These are phyloP conservation scores for Seriola aureovittata DNA, from an alignment of 2,113 vertebrate species.

Conservation along the genomic window DNA sequence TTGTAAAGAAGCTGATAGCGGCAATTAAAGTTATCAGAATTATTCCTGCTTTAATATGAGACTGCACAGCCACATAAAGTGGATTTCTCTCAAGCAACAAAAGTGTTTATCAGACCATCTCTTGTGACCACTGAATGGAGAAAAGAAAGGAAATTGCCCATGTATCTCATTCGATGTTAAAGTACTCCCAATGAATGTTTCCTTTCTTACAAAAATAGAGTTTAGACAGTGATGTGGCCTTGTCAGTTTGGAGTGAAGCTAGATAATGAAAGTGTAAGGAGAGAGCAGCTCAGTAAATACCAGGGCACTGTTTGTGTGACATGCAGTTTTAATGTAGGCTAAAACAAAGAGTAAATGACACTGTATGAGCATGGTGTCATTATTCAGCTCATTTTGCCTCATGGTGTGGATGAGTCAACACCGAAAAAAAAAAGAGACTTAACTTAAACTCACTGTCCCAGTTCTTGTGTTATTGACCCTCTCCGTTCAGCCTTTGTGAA, in stretches of 20 bases:
- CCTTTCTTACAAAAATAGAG: not conserved
- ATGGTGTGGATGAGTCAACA: conserved; percentile 33
- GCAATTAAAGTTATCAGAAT: not conserved
- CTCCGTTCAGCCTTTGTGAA: conserved; percentile 53
- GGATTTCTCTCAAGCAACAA: not conserved
- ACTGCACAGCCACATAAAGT: too few relatives aligned
- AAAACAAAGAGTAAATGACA: not conserved
- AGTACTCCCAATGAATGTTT: not conserved
- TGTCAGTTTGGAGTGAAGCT: too few relatives aligned
- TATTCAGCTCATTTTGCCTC: conserved; percentile 16
- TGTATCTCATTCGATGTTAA: not conserved
- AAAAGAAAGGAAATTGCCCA: not conserved
- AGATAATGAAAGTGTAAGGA: too few relatives aligned
- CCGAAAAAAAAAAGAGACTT: conserved; percentile 25
- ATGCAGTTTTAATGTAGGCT: not conserved
- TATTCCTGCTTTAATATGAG: not conserved
- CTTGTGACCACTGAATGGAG: not conserved
- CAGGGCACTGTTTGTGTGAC: not conserved
- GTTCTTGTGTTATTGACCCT: conserved; percentile 63
- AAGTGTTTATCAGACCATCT: not conserved
- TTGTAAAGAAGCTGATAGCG: too few relatives aligned
- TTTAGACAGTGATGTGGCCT: not conserved
- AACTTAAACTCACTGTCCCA: conserved; percentile 49
- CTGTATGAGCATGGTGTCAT: conserved; percentile 1
- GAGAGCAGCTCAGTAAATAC: not conserved